Evolutionary conservation across 1,140 invertebrate species (phyloP), one percentile per base, ranked within the genome.

Genomic region (Hermetia illucens): DNA sequence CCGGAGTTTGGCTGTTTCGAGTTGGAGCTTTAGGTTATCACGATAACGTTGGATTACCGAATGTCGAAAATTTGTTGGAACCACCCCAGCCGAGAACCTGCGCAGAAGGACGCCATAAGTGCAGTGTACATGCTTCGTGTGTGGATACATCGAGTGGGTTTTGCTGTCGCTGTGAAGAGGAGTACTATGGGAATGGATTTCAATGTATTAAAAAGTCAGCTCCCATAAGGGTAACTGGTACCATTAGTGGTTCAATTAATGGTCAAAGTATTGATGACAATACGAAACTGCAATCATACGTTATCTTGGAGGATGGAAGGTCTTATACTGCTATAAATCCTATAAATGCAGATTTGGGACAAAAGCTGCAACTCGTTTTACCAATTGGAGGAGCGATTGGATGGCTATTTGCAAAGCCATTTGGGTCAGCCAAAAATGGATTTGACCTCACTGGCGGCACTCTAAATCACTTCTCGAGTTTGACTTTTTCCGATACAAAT

Each of bases 271-370:
- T 93, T 3, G 68, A 77, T 9, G 48, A 51, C 36, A 72, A 83
- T 22, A 70, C 82, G n/a, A 82, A 91, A 55, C 65, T 95, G 34
- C 91, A 96, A 62, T 82, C 87, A 1, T 98, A 94, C 56, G 77
- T 96, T 1, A 81, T 92, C 3, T 83, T 86, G 3, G 68, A 72
- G 10, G 91, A 96, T 53, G 88, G 86, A 3, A 68, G 90, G 40
- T 79, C 80, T 2, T 97, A 95, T 53, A 94, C 88, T 1, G 91
- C 91, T 5, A 67, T 96, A 13, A 88, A 87, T 2, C 75, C 78
- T 36, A 66, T 91, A 3, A 78, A 78, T 1, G 58, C 70, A 12
- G 61, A 67, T 13, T 65, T 92, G 21, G 91, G 87, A 1, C 71
- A 70, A 13, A 77, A 81, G 48, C 65, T 93, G 43, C 85, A 91